phyloP scores from a whole-genome alignment of 92 coral and sea anemone genomes.

The Zoanthus gigantus region DNA sequence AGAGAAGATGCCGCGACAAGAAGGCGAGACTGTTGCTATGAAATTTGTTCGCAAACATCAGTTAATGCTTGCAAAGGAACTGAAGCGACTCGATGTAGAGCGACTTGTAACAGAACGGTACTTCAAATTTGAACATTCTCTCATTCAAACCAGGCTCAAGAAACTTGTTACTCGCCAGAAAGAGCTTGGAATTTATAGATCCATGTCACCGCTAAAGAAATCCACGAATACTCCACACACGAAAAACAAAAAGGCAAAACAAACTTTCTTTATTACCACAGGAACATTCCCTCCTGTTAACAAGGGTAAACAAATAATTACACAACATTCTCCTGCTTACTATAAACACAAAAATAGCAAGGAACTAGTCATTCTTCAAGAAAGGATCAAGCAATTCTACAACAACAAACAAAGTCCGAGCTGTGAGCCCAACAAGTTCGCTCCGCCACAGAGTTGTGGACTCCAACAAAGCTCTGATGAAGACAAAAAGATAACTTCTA shows the following conservation, averaged over 20 bases:
- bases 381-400: conserved; percentile 13
- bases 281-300: not conserved
- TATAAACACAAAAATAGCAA: not conserved
- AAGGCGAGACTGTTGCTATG: conserved; percentile 74
- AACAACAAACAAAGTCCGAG: not conserved
- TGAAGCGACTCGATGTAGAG: conserved; percentile 83
- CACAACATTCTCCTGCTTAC: not conserved
- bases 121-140: conserved; percentile 78
- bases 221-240: conserved; percentile 20
- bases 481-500: not conserved
- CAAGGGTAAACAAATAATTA: not conserved
- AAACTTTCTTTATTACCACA: conserved; percentile 12
- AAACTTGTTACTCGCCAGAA: conserved; percentile 77
- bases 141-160: conserved; percentile 65
- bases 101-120: conserved; percentile 79
- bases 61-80: conserved; percentile 78
- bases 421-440: not conserved
- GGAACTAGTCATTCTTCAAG: conserved; percentile 24
- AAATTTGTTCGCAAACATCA: conserved; percentile 90
- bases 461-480: not conserved
- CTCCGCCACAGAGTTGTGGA: not conserved
- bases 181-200: conserved; percentile 78
- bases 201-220: conserved; percentile 32
- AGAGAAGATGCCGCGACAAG: conserved; percentile 1
- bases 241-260: not conserved